Evolutionary conservation across 1,140 invertebrate genomes (phyloP).

Genomic region (Scaptomyza montana): DNA sequence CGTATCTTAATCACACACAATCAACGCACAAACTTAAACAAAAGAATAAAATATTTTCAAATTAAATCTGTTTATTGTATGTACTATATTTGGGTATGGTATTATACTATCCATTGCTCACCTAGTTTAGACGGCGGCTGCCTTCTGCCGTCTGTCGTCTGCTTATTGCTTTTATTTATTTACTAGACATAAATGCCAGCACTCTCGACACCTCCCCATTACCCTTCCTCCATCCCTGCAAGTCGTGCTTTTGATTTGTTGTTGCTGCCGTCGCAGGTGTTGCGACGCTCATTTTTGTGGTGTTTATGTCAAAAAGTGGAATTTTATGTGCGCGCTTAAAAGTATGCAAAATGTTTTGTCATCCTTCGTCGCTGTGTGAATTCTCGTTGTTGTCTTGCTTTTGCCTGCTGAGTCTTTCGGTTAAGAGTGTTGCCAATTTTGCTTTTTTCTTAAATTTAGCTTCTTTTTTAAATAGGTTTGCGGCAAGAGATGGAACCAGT

Average conservation of each 20-base stretch:
- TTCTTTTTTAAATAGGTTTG: too few relatives aligned
- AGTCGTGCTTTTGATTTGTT: conserved; percentile 71
- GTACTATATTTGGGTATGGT: background rate
- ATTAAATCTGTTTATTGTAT: background rate
- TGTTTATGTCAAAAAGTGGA: conserved; percentile 77
- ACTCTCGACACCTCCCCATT: background rate
- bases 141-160: conserved; percentile 46
- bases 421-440: background rate
- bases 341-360: conserved; percentile 73
- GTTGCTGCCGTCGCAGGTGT: conserved; percentile 65
- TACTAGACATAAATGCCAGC: conserved; percentile 69
- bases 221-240: too few relatives aligned
- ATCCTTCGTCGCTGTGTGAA: background rate
- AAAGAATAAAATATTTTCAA: background rate
- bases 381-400: background rate
- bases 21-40: background rate
- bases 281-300: conserved; percentile 56
- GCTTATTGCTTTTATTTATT: conserved; percentile 81
- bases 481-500: too few relatives aligned
- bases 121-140: conserved; percentile 54
- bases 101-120: conserved; percentile 7
- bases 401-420: background rate
- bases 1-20: background rate
- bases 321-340: conserved; percentile 71
- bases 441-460: background rate